A percentile compares a stretch with the other conserved stretches of the same genome.
Conservation (phyloP, 2,113 vertebrate genomes). For the Tricholaema leucomelas region DNA sequence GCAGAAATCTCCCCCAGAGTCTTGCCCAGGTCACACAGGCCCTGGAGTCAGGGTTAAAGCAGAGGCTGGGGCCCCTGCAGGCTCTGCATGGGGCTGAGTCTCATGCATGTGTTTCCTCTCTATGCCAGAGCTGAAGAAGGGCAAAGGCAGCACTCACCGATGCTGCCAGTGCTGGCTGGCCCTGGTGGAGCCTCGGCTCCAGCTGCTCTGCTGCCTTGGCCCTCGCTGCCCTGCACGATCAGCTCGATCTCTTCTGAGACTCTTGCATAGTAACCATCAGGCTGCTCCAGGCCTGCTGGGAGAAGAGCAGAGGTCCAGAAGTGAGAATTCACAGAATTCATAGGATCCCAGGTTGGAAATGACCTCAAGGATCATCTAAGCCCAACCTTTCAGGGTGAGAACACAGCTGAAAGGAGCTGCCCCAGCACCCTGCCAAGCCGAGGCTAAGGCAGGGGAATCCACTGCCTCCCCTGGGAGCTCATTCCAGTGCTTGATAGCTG, state of each 20-base stretch:
- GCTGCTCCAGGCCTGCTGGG: neutral
- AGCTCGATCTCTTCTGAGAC: neutral
- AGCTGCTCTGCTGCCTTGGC: neutral
- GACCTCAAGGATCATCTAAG: too few relatives aligned
- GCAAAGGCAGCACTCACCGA: constrained; percentile 6
- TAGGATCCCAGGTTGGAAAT: too few relatives aligned
- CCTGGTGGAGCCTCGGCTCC: rapidly evolving
- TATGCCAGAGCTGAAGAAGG: rapidly evolving
- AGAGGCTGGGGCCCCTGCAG: rapidly evolving
- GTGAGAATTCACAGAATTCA: neutral
- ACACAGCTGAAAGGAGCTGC: too few relatives aligned
- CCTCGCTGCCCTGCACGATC: neutral
- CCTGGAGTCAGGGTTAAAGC: neutral
- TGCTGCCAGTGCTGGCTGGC: rapidly evolving
- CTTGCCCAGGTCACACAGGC: rapidly evolving
- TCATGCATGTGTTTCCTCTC: rapidly evolving
- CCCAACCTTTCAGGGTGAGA: too few relatives aligned
- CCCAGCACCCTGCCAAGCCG: too few relatives aligned
- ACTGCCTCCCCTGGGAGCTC: too few relatives aligned
- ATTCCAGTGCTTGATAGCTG: too few relatives aligned
- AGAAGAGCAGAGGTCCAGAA: rapidly evolving
- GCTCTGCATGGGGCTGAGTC: neutral
- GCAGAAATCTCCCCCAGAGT: neutral
- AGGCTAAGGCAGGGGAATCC: too few relatives aligned
- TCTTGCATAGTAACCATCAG: neutral